Base-by-base conservation (phyloP, 2,113 vertebrate species). In the Penelope pileata region DNA sequence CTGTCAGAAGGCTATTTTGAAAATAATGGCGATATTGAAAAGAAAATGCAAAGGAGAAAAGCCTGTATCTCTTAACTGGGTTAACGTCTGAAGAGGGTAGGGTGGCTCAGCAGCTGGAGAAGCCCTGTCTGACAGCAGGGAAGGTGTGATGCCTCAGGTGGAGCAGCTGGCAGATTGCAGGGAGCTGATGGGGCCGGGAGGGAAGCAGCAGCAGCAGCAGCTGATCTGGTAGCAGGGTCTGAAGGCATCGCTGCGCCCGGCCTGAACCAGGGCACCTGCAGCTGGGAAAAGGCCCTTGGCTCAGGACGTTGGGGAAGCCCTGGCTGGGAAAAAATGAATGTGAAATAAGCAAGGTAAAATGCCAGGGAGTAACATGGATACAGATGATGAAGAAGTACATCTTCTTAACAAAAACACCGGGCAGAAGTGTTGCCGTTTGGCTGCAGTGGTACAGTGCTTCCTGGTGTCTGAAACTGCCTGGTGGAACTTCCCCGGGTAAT, bases 351-450 rank as follows among this genome's bases (percentile, higher is more conserved):
- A 27, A 0, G 0, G 1, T 32, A 3, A 32, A 74, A 19, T 45
- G 54, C 16, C 18, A 29, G 18, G 76, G 38, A 27, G 5, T 63
- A 22, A 32, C 16, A 1, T 1, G 16, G 17, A 32, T 58, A 22
- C 2, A 9, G 29, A 22, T 64, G 13, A 1, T 30, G 53, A 60
- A 43, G 62, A 1, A 1, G 4, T 47, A 0, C 6, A 34, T 34
- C 17, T 78, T 27, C 40, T 19, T 21, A 47, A 34, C 24, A 42
- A 10, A 82, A 63, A 23, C 14, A 3, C 1, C 23, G 43, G 6
- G 8, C 60, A 0, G 3, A 60, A 21, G 6, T 38, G 24, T 34
- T 81, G 63, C 19, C 50, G 66, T 86, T 45, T 50, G 24, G 7
- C 47, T 75, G 42, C 36, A 8, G 7, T n/a, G 21, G 23, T 11